phyloP scores from a whole-genome alignment of 2,888 invertebrate species.

The Dynastes grantii region DNA sequence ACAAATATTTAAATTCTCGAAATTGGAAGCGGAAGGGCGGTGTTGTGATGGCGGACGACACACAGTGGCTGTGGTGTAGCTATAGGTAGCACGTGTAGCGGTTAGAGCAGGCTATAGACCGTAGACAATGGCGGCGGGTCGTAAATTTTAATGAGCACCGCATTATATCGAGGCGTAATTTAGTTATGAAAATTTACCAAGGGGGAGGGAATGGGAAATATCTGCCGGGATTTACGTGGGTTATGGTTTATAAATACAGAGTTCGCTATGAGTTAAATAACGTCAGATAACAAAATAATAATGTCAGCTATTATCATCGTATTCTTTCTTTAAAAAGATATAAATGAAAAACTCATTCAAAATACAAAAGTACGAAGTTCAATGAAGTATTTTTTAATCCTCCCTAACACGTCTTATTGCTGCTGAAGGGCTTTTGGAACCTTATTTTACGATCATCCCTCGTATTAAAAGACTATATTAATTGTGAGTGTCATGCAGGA shows the following conservation, averaged over 20 bases:
- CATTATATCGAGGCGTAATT: conserved; percentile 21
- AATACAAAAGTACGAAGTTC: too few relatives aligned
- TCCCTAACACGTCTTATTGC: too few relatives aligned
- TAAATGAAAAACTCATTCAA: too few relatives aligned
- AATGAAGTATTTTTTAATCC: too few relatives aligned
- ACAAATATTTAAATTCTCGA: conserved; percentile 32
- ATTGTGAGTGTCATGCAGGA: too few relatives aligned
- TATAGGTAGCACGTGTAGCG: neutral
- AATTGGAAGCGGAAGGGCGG: conserved; percentile 9
- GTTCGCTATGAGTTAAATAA: neutral
- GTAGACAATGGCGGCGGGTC: neutral
- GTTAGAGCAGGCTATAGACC: neutral
- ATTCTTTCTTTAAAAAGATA: neutral
- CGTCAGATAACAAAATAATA: neutral
- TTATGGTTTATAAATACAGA: neutral
- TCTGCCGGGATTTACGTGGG: neutral
- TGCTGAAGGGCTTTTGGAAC: too few relatives aligned
- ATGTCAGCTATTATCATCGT: neutral
- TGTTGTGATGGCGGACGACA: neutral
- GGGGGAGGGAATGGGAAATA: neutral
- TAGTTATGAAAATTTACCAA: conserved; percentile 31
- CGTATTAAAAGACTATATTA: too few relatives aligned
- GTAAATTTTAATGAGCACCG: conserved; percentile 28
- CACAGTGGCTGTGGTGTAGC: neutral
- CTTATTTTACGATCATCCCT: too few relatives aligned